These are phyloP conservation scores for Psephotus haematonotus DNA, from an alignment of 2,113 vertebrate genomes.

Conservation along the genomic window DNA sequence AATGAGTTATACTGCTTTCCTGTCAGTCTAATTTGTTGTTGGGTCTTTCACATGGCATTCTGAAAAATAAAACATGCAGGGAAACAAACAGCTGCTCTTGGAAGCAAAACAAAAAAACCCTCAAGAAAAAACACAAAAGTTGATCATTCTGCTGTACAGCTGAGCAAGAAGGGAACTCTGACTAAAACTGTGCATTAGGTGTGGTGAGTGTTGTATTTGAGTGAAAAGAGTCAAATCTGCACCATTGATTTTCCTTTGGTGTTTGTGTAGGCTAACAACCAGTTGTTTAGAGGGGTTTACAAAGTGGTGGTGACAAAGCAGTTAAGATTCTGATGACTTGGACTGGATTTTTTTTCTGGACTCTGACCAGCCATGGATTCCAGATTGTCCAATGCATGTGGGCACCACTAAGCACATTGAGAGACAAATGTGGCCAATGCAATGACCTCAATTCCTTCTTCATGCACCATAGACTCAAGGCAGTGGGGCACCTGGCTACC, in stretches of 20 bases:
- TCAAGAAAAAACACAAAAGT: background rate
- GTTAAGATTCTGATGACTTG: background rate
- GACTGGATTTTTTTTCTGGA: background rate
- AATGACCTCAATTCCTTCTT: background rate
- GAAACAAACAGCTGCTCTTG: background rate
- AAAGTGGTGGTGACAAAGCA: background rate
- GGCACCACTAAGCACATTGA: background rate
- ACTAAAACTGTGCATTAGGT: background rate
- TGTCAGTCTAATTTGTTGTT: background rate
- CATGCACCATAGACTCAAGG: too few species aligned
- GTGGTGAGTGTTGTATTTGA: fast-evolving
- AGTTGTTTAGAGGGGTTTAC: background rate
- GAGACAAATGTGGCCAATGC: fast-evolving
- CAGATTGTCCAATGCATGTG: fast-evolving
- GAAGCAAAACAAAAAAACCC: fast-evolving
- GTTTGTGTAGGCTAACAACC: fast-evolving
- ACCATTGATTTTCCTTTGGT: background rate
- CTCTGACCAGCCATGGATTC: fast-evolving
- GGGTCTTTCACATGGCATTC: background rate
- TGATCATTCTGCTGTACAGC: background rate
- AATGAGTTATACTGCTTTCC: background rate
- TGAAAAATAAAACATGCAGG: background rate
- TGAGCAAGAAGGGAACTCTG: fast-evolving
- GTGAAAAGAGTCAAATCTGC: background rate
- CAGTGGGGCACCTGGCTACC: fast-evolving